Evolutionary conservation across 2,113 vertebrate species (phyloP), one percentile per base, ranked within the genome.

Genomic region (Glareola pratincola): DNA sequence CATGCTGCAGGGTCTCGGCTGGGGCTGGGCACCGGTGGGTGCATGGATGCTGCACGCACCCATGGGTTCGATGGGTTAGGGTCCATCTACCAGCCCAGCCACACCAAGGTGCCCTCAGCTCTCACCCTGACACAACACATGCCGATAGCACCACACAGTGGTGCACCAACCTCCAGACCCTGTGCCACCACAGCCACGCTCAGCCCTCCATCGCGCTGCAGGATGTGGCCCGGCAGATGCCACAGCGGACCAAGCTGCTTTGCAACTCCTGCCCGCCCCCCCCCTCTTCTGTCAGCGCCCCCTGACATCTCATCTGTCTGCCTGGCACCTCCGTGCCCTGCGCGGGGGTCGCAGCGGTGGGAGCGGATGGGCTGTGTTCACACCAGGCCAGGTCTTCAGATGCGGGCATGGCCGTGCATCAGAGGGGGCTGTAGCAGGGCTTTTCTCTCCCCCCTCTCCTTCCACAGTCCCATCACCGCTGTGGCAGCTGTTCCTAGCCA

Each of bases 391-490:
- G 50, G 13, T 64, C 39, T 72, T 64, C 16, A 30, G 60, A 27
- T 36, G 22, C 9, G 32, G 1, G 2, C 16, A 3, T 5, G 43
- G 62, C 53, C 3, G 0, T 27, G 59, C 4, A 0, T 36, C 1
- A 0, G n/a, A 66, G 12, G 24, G 30, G 43, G 24, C 62, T 2
- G 7, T 24, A 29, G 51, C 47, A 73, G 30, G 43, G 27, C 12
- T 71, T 34, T 83, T 36, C 15, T 92, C 39, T 30, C 10, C 24
- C 20, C 20, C 8, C 9, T 80, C 41, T 90, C 47, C n/a, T 74
- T 63, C 27, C 2, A 0, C 51, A 76, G 45, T 51, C 43, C 51
- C 4, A 4, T 30, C 4, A 15, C 17, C 37, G 23, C 43, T 6
- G 4, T 24, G 68, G n/a, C 11, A 37, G 21, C 23, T 76, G 15